Conservation (phyloP, 2,113 vertebrate genomes). For the Gasterosteus nipponicus region DNA sequence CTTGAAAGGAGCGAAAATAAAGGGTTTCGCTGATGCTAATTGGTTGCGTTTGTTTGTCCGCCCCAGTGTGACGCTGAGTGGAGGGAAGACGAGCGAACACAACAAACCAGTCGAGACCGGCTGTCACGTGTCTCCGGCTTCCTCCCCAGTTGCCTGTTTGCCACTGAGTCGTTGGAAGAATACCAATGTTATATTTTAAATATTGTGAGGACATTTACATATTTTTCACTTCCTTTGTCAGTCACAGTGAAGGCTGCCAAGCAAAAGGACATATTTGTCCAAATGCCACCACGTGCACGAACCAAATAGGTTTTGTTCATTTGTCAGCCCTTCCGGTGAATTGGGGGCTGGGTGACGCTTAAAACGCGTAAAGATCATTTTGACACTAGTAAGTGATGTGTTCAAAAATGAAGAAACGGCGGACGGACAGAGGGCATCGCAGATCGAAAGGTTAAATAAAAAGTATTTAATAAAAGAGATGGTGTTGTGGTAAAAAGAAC, state of each 20-base stretch:
- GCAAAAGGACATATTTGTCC: neutral
- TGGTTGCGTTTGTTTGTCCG: constrained; percentile 22
- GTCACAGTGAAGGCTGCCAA: neutral
- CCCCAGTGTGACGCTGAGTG: neutral
- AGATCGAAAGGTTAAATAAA: too few relatives aligned
- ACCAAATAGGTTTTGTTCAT: neutral
- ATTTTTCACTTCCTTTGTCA: neutral
- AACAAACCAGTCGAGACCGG: constrained; percentile 11
- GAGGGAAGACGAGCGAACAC: constrained; percentile 2
- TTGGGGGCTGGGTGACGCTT: too few relatives aligned
- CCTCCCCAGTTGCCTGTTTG: neutral
- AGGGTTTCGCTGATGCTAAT: neutral
- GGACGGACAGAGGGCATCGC: too few relatives aligned
- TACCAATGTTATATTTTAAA: neutral
- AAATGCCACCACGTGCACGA: neutral
- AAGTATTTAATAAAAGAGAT: too few relatives aligned
- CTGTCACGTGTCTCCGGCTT: neutral
- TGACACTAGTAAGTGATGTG: neutral
- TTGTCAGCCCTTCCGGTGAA: neutral
- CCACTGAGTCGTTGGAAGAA: constrained; percentile 8
- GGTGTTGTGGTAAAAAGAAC: too few relatives aligned
- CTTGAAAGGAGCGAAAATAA: constrained; percentile 18
- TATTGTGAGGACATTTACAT: neutral
- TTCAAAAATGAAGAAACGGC: too few relatives aligned
- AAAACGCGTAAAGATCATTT: too few relatives aligned